A percentile compares a stretch with the other conserved stretches of the same genome.
These are phyloP conservation scores for Phodopus roborovskii DNA, from an alignment of 2,113 vertebrate genomes.

Conservation along the genomic window DNA sequence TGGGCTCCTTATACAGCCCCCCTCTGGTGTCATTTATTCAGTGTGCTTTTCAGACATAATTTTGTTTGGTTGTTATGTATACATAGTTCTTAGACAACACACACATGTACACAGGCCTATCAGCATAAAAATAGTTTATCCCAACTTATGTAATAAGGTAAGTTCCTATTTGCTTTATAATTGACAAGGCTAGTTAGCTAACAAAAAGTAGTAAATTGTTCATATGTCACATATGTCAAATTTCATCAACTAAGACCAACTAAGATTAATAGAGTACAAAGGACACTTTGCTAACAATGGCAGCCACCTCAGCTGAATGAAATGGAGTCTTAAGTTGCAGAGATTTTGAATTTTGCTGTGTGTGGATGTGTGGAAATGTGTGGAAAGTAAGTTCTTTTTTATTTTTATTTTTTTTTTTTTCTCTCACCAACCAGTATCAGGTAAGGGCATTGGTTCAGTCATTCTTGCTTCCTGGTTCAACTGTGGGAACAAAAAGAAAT, in stretches of 20 bases:
- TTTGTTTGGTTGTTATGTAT: background rate
- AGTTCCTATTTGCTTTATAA: background rate
- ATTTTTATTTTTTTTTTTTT: too few species aligned
- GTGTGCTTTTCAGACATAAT: background rate
- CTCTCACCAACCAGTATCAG: background rate
- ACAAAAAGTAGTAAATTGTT: background rate
- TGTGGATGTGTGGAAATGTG: too few species aligned
- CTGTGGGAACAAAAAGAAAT: background rate
- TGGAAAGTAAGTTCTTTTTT: background rate
- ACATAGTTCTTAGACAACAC: background rate
- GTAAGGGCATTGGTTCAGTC: background rate
- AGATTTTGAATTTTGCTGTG: constrained; percentile 5
- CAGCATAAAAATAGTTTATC: background rate
- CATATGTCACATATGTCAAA: background rate
- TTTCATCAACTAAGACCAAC: background rate
- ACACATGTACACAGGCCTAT: background rate
- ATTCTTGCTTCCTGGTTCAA: background rate
- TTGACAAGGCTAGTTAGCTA: background rate
- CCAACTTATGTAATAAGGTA: background rate
- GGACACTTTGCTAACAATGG: background rate
- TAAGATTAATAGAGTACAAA: background rate
- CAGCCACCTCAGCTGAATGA: background rate
- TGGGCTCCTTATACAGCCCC: background rate
- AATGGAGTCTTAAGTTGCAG: background rate
- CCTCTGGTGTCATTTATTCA: background rate